Conservation (phyloP, 1,140 invertebrate species). For the Megalopta genalis region DNA sequence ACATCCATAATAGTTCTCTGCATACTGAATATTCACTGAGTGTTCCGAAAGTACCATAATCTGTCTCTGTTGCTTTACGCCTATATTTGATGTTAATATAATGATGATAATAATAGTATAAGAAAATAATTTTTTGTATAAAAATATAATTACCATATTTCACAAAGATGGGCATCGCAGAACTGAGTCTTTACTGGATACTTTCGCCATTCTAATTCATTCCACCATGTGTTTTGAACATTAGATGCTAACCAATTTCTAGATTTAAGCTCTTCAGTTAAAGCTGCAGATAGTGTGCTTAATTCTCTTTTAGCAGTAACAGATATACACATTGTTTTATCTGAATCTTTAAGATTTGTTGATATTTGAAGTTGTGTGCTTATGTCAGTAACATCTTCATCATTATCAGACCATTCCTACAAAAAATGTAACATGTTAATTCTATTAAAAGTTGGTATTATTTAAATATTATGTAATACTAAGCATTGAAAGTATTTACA, state of each 20-base stretch:
- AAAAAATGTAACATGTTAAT: conserved; percentile 20
- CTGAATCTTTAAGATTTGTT: conserved; percentile 1
- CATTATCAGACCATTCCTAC: conserved; percentile 68
- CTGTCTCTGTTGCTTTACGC: conserved; percentile 65
- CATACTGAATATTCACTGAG: conserved; percentile 76
- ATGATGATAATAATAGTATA: not conserved
- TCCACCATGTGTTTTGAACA: conserved; percentile 77
- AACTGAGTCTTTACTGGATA: conserved; percentile 69
- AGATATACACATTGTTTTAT: conserved; percentile 30
- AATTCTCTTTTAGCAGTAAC: conserved; percentile 1
- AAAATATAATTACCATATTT: conserved; percentile 67
- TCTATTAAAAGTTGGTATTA: conserved; percentile 3
- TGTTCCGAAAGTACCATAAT: conserved; percentile 59
- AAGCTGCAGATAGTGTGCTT: conserved; percentile 53
- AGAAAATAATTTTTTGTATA: conserved; percentile 9
- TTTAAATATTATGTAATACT: not conserved
- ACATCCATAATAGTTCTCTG: conserved; percentile 78
- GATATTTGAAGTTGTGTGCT: conserved; percentile 13
- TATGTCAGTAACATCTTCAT: conserved; percentile 55
- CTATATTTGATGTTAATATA: conserved; percentile 54
- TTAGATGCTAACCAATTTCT: conserved; percentile 75
- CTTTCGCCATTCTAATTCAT: conserved; percentile 68
- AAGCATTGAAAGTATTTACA: conserved; percentile 58
- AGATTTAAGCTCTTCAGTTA: conserved; percentile 66
- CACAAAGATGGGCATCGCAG: conserved; percentile 69